Percentiles rank a stretch among this genome's conserved stretches.
Evolutionary conservation across 2,888 invertebrate genomes (phyloP).

Genomic region (Oscheius onirici): DNA sequence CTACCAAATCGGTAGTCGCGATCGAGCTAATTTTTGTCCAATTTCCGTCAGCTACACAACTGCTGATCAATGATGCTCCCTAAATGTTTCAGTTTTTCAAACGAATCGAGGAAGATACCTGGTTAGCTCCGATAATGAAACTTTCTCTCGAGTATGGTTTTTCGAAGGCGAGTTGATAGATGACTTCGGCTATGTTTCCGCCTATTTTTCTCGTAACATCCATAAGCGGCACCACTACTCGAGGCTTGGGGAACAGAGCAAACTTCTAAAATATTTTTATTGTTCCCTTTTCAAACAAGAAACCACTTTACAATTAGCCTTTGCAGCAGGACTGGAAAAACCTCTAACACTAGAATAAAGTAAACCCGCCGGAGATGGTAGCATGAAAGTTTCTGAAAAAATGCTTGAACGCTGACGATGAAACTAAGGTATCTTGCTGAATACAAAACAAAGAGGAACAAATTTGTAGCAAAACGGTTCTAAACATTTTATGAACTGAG

Average conservation of each 20-base stretch:
- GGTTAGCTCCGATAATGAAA: constrained; percentile 49
- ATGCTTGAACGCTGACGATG: too few species aligned
- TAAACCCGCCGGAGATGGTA: too few species aligned
- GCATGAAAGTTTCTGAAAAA: too few species aligned
- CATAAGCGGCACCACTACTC: constrained; percentile 44
- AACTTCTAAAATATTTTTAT: constrained; percentile 4
- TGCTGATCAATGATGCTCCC: constrained; percentile 16
- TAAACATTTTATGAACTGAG: too few species aligned
- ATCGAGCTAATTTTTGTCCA: constrained; percentile 17
- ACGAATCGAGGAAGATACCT: constrained; percentile 12
- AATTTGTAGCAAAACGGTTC: too few species aligned
- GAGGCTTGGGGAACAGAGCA: constrained; percentile 17
- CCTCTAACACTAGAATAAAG: too few species aligned
- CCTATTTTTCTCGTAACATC: constrained; percentile 42
- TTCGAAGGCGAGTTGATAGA: constrained; percentile 46
- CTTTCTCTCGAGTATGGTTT: constrained; percentile 46
- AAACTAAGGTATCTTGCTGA: background rate
- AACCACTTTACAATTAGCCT: too few species aligned
- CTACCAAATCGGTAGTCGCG: constrained; percentile 8
- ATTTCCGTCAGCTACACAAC: constrained; percentile 13
- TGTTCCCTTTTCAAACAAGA: too few species aligned
- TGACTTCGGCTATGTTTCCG: constrained; percentile 37
- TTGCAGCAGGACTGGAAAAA: too few species aligned
- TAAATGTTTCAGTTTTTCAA: background rate
- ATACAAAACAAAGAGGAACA: background rate